Percentiles rank a stretch among this genome's conserved stretches.
phyloP scores from a whole-genome alignment of 1,140 invertebrate genomes.

The Elymnias hypermnestra region DNA sequence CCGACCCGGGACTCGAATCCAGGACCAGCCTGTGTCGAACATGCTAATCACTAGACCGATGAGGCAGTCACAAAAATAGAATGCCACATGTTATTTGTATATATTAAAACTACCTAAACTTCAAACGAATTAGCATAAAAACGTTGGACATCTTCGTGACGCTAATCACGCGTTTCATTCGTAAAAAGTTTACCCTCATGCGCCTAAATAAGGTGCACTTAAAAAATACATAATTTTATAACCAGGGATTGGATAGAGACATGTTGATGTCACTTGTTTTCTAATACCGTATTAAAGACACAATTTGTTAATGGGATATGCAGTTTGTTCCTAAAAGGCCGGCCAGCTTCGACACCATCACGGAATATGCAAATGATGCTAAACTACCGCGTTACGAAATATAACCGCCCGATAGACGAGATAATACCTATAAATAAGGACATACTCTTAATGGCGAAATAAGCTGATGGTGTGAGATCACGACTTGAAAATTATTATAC shows the following conservation, averaged over 20 bases:
- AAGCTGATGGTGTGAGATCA: constrained; percentile 67
- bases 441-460: constrained; percentile 64
- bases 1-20: too few species aligned
- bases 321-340: constrained; percentile 23
- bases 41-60: too few species aligned
- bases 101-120: too few species aligned
- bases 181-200: too few species aligned
- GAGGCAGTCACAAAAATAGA: too few species aligned
- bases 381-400: constrained; percentile 60
- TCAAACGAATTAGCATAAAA: too few species aligned
- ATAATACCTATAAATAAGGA: constrained; percentile 70
- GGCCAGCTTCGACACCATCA: constrained; percentile 47
- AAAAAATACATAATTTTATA: too few species aligned
- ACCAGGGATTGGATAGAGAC: constrained; percentile 4
- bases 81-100: too few species aligned
- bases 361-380: constrained; percentile 68
- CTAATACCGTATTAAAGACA: constrained; percentile 11
- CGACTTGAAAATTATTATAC: constrained; percentile 61
- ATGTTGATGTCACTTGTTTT: constrained; percentile 3
- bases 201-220: too few species aligned
- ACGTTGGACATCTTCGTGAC: too few species aligned
- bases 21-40: too few species aligned
- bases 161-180: too few species aligned
- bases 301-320: constrained; percentile 18
- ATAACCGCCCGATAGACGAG: constrained; percentile 56